Evolutionary conservation across 2,797 vertebrate genomes (phyloP).

Genomic region (Enteromius treurensis): DNA sequence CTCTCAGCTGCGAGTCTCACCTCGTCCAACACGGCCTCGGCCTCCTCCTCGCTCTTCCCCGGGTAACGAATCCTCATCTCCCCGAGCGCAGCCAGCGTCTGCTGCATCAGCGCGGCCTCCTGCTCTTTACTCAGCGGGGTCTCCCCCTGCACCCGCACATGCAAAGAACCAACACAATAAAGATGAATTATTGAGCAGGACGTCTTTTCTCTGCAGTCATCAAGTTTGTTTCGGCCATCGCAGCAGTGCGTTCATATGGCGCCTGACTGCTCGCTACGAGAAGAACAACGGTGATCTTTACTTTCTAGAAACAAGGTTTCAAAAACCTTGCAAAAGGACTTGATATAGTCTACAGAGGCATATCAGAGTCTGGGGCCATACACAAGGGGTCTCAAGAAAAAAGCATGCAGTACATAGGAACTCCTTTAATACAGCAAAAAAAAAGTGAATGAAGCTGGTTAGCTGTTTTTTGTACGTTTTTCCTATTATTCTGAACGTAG

Average conservation of each 20-base stretch:
- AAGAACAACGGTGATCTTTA: neutral
- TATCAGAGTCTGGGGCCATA: neutral
- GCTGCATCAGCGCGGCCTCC: slow-evolving; percentile 87
- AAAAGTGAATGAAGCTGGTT: neutral
- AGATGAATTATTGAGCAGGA: slow-evolving; percentile 59
- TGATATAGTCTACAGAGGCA: neutral
- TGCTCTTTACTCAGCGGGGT: slow-evolving; percentile 89
- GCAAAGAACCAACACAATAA: slow-evolving; percentile 52
- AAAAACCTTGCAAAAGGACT: neutral
- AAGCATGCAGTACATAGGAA: neutral
- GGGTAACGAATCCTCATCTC: slow-evolving; percentile 95
- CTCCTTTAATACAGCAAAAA: neutral
- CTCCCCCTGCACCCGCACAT: slow-evolving; percentile 78
- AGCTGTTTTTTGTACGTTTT: neutral
- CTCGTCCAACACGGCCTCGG: slow-evolving; percentile 90
- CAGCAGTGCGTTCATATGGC: slow-evolving; percentile 11
- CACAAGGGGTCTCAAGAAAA: neutral
- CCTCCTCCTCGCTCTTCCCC: slow-evolving; percentile 93
- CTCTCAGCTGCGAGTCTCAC: slow-evolving; percentile 72
- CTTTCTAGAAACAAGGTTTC: neutral
- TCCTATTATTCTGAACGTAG: neutral
- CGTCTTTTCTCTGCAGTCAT: slow-evolving; percentile 58
- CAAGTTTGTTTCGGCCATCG: slow-evolving; percentile 51
- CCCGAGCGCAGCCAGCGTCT: slow-evolving; percentile 89
- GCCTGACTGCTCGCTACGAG: neutral